These are phyloP conservation scores for Limnothrissa miodon DNA, from an alignment of 2,113 vertebrate genomes.

Conservation along the genomic window DNA sequence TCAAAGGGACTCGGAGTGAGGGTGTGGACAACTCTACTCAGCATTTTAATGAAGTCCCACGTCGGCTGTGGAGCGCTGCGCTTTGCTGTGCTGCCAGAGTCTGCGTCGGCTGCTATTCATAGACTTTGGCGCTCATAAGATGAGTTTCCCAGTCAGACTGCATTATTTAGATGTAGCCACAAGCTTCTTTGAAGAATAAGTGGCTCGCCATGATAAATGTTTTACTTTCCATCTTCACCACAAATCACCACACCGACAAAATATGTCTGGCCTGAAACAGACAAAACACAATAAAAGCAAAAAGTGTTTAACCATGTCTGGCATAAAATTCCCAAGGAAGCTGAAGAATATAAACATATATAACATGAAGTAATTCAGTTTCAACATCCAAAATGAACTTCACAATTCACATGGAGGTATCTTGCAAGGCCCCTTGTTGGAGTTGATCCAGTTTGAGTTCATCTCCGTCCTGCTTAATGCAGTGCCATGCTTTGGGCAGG, in stretches of 20 bases:
- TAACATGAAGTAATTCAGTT: not conserved
- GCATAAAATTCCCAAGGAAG: not conserved
- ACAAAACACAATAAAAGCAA: not conserved
- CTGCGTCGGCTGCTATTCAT: not conserved
- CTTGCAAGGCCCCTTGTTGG: not conserved
- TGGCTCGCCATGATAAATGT: conserved; percentile 12
- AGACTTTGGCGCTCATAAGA: not conserved
- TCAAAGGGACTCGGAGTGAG: conserved; percentile 27
- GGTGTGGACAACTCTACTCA: conserved; percentile 31
- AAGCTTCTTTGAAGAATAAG: conserved; percentile 4
- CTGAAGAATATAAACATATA: not conserved
- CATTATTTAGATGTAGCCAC: conserved; percentile 6
- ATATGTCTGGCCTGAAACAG: not conserved
- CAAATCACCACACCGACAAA: not conserved
- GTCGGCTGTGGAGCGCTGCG: conserved; percentile 3
- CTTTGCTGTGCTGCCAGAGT: not conserved
- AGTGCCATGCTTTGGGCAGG: not conserved
- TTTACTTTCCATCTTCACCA: not conserved
- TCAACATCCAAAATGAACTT: not conserved
- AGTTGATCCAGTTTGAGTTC: not conserved
- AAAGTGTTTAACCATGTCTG: not conserved
- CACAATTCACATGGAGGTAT: not conserved
- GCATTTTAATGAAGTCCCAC: conserved; percentile 39
- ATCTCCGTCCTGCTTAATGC: no score
- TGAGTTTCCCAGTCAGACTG: conserved; percentile 12